phyloP scores from a whole-genome alignment of 2,888 invertebrate genomes.

The Torymus aiolomorphi region DNA sequence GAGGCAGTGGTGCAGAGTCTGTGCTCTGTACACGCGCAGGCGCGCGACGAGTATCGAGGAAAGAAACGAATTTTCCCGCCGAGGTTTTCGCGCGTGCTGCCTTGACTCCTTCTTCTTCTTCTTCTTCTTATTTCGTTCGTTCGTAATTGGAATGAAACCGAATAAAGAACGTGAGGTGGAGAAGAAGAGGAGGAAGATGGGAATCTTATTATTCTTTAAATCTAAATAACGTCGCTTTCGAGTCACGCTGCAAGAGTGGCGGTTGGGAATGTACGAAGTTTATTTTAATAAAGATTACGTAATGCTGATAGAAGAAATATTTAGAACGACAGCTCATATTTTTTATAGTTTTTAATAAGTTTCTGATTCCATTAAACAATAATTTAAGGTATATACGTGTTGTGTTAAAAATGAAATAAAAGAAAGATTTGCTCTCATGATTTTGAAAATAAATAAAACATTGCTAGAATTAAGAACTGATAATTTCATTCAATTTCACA shows the following conservation, averaged over 20 bases:
- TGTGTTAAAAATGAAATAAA: not conserved
- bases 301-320: no score
- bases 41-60: slow-evolving; percentile 28
- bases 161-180: slow-evolving; percentile 1
- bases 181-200: not conserved
- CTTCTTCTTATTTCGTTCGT: not conserved
- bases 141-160: slow-evolving; percentile 17
- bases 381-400: no score
- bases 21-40: not conserved
- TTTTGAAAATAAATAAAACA: not conserved
- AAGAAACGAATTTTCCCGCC: slow-evolving; percentile 7
- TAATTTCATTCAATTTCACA: no score
- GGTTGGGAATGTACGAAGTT: no score
- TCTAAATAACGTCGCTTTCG: no score
- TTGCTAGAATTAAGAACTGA: no score
- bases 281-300: no score
- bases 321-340: no score
- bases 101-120: slow-evolving; percentile 26
- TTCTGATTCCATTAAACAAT: no score
- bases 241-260: no score
- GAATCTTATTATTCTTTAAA: no score
- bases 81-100: slow-evolving; percentile 28
- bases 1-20: not conserved
- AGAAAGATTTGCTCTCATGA: not conserved
- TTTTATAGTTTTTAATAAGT: no score